Evolutionary conservation across 2,113 vertebrate genomes (phyloP).

Genomic region (Hippocampus mohnikei): DNA sequence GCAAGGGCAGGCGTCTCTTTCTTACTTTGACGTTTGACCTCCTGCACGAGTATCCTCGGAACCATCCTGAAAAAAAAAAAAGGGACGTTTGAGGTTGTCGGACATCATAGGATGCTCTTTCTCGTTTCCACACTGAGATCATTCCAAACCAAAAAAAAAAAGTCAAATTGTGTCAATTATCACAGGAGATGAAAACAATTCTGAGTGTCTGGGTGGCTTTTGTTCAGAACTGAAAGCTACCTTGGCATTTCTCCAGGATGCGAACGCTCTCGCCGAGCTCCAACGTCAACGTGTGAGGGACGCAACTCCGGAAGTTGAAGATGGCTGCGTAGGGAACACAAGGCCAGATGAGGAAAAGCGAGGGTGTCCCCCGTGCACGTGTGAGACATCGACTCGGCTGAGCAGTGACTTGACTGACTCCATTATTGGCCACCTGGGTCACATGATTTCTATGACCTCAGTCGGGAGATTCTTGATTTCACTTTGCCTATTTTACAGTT

Average conservation of each 20-base stretch:
- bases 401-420: background rate
- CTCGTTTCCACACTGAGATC: no score
- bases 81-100: background rate
- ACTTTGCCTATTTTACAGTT: no score
- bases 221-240: conserved; percentile 58
- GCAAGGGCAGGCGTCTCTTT: background rate
- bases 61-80: conserved; percentile 89
- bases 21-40: conserved; percentile 89
- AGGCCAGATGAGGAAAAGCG: background rate
- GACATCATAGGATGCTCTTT: no score
- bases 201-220: background rate
- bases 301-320: conserved; percentile 88
- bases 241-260: conserved; percentile 96
- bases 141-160: background rate
- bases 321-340: conserved; percentile 73
- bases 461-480: no score
- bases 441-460: no score
- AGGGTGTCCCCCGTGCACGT: no score
- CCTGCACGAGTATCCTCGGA: conserved; percentile 88
- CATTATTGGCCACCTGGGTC: background rate
- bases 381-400: background rate
- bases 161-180: background rate
- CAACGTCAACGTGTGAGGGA: conserved; percentile 85
- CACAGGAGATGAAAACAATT: background rate
- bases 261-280: conserved; percentile 96